Evolutionary conservation across 2,888 invertebrate species (phyloP).

Genomic region (Archaeoteleia sp.): DNA sequence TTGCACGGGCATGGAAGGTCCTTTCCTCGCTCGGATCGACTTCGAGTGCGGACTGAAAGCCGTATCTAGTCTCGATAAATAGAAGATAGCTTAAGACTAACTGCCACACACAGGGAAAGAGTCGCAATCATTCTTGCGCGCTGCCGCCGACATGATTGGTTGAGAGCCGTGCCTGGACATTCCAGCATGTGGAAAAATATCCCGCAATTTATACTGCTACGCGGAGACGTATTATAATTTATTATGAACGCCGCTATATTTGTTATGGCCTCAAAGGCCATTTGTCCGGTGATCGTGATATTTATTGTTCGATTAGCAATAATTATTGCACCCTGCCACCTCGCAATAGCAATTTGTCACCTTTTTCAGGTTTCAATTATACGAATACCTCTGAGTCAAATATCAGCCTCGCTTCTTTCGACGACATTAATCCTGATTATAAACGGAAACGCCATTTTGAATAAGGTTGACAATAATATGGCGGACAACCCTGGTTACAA

Average conservation of each 20-base stretch:
- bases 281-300: conserved; percentile 44
- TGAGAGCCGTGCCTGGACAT: conserved; percentile 41
- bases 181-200: conserved; percentile 46
- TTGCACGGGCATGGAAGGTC: conserved; percentile 18
- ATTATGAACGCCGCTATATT: conserved; percentile 43
- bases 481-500: too few species aligned
- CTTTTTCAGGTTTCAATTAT: conserved; percentile 33
- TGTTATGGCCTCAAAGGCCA: conserved; percentile 44
- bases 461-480: too few species aligned
- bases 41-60: conserved; percentile 12
- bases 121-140: conserved; percentile 47
- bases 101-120: conserved; percentile 48
- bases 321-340: conserved; percentile 45
- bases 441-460: neutral
- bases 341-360: conserved; percentile 45
- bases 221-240: conserved; percentile 47
- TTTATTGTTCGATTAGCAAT: conserved; percentile 54
- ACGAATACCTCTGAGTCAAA: neutral
- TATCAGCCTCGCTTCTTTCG: too few species aligned
- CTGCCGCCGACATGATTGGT: conserved; percentile 47
- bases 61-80: conserved; percentile 50
- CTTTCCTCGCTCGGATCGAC: conserved; percentile 14
- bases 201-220: conserved; percentile 40
- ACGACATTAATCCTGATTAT: neutral
- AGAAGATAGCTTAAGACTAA: conserved; percentile 48